phyloP scores from a whole-genome alignment of 2,888 invertebrate species.

The Meteorus colon region DNA sequence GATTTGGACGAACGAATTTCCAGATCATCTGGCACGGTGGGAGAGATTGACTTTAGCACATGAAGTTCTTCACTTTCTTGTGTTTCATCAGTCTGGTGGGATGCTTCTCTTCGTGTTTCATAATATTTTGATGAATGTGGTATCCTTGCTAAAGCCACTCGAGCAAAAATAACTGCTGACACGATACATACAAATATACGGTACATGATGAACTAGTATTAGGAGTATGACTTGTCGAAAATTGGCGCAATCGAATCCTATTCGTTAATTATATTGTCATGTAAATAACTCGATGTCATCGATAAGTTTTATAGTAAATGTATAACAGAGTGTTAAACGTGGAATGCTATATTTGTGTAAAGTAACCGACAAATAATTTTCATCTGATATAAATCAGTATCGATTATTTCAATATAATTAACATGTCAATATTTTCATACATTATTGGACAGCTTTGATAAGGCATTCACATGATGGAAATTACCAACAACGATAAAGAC shows the following conservation, averaged over 20 bases:
- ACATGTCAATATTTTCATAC: neutral
- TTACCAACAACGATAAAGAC: neutral
- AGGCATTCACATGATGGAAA: neutral
- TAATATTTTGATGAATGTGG: neutral
- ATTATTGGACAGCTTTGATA: neutral
- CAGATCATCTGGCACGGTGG: neutral
- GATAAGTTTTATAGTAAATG: neutral
- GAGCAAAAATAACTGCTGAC: neutral
- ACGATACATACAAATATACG: conserved; percentile 1
- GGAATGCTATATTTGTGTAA: neutral
- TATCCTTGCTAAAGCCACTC: neutral
- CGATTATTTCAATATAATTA: neutral
- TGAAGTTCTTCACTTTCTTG: too few relatives aligned
- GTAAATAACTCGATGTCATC: neutral
- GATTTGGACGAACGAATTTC: too few relatives aligned
- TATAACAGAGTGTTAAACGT: neutral
- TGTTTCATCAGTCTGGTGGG: too few relatives aligned
- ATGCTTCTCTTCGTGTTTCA: neutral
- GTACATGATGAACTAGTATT: neutral
- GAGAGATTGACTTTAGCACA: too few relatives aligned
- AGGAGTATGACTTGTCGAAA: neutral
- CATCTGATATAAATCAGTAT: neutral
- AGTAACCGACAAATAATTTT: neutral
- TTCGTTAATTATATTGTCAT: neutral
- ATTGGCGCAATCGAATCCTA: neutral